Evolutionary conservation across 2,797 vertebrate genomes (phyloP), one percentile per base, ranked within the genome.

Genomic region (Chromis chromis): DNA sequence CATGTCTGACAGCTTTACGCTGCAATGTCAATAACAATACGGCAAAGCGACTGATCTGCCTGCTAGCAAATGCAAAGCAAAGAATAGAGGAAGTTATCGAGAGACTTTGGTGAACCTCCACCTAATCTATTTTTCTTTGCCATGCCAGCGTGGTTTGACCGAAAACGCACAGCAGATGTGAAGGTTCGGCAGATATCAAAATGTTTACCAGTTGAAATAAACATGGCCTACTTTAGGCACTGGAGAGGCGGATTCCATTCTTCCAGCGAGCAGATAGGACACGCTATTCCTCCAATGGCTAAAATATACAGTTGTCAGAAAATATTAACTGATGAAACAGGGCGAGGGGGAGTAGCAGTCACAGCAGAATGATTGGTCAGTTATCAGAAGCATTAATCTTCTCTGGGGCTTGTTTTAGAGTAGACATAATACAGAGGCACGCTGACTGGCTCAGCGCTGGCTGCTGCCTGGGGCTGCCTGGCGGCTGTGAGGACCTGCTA

Each of bases 271-370:
- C 78, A 93, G 93, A 94, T 95, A 94, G 90, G 87, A 89, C 86
- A 91, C 69, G 90, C 91, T 91, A 92, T 91, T 89, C 88, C 75
- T 88, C 90, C 93, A 89, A 86, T 93, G 91, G 91, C 91, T 94
- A 93, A 94, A 94, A 95, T 95, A 94, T 93, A 94, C 93, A 94
- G 92, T 94, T 95, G 94, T 95, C 93, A 94, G 90, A 92, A 94
- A 93, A 94, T 93, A 94, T 94, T 93, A 94, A 94, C 91, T 94
- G 92, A 94, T 93, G 92, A 94, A 94, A 93, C 88, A 0, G 64
- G 87, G 85, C 24, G 70, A 85, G 86, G 78, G 88, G 89, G 91
- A 91, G 86, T 87, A 85, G 90, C 81, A 86, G 90, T 91, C 90
- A 80, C 81, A 86, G 89, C 89, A 74, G 89, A 91, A 85, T 73